These are phyloP conservation scores for Xestia ashworthii DNA, from an alignment of 2,888 invertebrate species.

Conservation along the genomic window DNA sequence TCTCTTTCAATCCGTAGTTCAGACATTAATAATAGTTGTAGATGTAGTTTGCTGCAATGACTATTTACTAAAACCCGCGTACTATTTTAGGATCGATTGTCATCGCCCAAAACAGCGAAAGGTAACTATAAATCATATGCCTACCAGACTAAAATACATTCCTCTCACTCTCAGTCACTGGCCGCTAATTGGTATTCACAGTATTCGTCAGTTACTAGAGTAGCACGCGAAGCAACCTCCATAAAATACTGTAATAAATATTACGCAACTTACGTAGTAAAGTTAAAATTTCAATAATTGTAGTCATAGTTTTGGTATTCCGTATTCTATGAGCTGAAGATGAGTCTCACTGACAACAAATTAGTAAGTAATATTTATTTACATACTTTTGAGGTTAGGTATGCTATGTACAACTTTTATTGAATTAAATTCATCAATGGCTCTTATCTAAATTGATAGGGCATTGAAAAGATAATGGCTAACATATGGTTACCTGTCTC, in stretches of 20 bases:
- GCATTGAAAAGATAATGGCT: conserved; percentile 50
- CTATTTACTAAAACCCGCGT: conserved; percentile 37
- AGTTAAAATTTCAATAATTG: neutral
- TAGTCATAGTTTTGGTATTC: neutral
- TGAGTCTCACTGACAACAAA: conserved; percentile 71
- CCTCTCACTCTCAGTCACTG: conserved; percentile 50
- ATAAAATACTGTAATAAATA: conserved; percentile 5
- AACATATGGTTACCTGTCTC: conserved; percentile 16
- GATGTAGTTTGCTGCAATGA: conserved; percentile 7
- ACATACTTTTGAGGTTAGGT: conserved; percentile 61
- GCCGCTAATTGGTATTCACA: conserved; percentile 45
- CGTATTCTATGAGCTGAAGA: conserved; percentile 50
- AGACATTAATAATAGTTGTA: neutral
- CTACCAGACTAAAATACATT: conserved; percentile 66
- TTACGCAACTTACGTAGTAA: conserved; percentile 58
- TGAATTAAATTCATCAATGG: conserved; percentile 25
- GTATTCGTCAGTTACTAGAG: conserved; percentile 50
- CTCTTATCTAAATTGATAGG: conserved; percentile 63
- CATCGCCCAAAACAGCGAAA: conserved; percentile 71
- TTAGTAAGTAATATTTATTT: conserved; percentile 72
- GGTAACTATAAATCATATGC: conserved; percentile 61
- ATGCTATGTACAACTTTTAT: conserved; percentile 26
- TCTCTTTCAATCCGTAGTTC: neutral
- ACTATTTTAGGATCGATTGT: conserved; percentile 73
- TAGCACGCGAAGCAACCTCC: conserved; percentile 32